Conservation (phyloP, 2,888 invertebrate genomes). For the Diaphora mendica region DNA sequence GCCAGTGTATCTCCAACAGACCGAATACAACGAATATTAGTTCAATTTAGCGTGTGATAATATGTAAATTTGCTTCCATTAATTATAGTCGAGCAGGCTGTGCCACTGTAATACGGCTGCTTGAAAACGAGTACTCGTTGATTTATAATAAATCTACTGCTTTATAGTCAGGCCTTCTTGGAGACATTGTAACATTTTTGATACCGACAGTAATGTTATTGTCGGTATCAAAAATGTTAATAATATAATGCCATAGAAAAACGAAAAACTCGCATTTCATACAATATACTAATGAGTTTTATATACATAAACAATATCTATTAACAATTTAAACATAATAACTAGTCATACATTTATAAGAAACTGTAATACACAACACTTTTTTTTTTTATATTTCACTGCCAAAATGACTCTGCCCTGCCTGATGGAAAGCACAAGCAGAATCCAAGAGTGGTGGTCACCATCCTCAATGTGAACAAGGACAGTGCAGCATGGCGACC, state of each 20-base stretch:
- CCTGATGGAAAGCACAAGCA: too few relatives aligned
- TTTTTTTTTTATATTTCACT: too few relatives aligned
- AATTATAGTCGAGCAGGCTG: slow-evolving; percentile 66
- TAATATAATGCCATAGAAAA: not conserved
- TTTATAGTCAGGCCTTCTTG: slow-evolving; percentile 8
- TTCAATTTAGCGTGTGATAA: slow-evolving; percentile 73
- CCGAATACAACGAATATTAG: slow-evolving; percentile 53
- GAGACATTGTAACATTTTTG: slow-evolving; percentile 4
- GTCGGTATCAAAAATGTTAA: too few relatives aligned
- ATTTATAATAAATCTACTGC: slow-evolving; percentile 16
- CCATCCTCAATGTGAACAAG: too few relatives aligned
- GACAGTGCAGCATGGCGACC: too few relatives aligned
- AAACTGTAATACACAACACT: too few relatives aligned
- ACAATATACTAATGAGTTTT: too few relatives aligned
- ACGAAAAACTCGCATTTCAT: too few relatives aligned
- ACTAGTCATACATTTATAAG: not conserved
- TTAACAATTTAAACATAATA: not conserved
- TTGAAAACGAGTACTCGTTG: slow-evolving; percentile 33
- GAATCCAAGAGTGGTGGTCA: too few relatives aligned
- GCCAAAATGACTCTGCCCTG: too few relatives aligned
- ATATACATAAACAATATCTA: not conserved
- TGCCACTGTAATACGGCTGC: slow-evolving; percentile 42
- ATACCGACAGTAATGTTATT: not conserved
- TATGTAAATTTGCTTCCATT: slow-evolving; percentile 72
- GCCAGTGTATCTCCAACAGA: slow-evolving; percentile 46